These are phyloP conservation scores for Anarhynchus alexandrinus DNA, from an alignment of 2,113 vertebrate species.

Conservation along the genomic window DNA sequence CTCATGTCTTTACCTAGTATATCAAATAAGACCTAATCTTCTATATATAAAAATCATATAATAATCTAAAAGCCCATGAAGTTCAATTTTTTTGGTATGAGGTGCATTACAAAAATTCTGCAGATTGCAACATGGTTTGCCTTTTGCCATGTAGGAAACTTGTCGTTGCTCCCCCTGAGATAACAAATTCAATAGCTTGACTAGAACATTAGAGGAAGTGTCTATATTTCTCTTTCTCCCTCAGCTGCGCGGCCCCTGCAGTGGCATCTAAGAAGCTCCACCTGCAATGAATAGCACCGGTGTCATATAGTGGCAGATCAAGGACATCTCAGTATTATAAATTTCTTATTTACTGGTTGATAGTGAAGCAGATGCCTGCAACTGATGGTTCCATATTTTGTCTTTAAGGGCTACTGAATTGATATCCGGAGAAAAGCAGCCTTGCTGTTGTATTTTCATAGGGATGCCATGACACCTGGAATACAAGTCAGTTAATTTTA, in stretches of 20 bases:
- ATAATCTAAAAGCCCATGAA: not conserved
- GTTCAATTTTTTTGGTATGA: not conserved
- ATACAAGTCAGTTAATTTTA: constrained; percentile 9
- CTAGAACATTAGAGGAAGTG: not conserved
- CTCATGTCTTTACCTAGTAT: not conserved
- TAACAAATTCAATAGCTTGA: not conserved
- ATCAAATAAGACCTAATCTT: not conserved
- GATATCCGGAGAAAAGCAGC: not conserved
- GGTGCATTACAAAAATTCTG: not conserved
- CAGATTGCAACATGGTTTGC: not conserved
- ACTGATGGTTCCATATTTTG: not conserved
- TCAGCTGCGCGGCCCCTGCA: fast-evolving
- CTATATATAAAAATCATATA: not conserved
- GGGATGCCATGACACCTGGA: not conserved
- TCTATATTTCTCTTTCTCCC: not conserved
- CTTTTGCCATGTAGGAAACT: not conserved
- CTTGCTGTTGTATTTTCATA: not conserved
- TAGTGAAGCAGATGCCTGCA: not conserved
- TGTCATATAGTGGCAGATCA: not conserved
- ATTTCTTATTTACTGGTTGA: not conserved
- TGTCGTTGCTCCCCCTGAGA: not conserved
- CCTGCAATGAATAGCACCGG: not conserved
- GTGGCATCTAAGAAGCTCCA: not conserved
- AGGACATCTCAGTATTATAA: not conserved
- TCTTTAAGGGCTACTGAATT: constrained; percentile 1